Percentiles rank a stretch among this genome's conserved stretches.
Conservation (phyloP, 2,888 invertebrate genomes). For the Tipula vernalis region DNA sequence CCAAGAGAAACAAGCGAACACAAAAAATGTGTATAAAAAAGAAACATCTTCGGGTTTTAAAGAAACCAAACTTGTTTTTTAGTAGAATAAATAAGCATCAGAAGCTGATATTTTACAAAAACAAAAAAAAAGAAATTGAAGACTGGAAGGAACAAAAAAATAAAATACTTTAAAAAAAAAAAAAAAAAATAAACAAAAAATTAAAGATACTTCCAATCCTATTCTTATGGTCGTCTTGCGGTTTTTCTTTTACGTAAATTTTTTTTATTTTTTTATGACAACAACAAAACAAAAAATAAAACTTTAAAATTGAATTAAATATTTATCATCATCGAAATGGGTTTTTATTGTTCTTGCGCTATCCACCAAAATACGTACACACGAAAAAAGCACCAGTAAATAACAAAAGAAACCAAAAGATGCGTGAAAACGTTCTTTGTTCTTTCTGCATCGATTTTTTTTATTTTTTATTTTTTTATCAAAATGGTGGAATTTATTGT, state of each 20-base stretch:
- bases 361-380: not conserved
- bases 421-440: not conserved
- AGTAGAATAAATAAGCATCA: not conserved
- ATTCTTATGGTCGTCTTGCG: conserved; percentile 5
- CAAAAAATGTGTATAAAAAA: not conserved
- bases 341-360: not conserved
- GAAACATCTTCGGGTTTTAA: not conserved
- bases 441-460: not conserved
- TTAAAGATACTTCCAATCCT: conserved; percentile 6
- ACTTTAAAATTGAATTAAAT: conserved; percentile 5
- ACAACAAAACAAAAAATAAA: not conserved
- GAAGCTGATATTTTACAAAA: not conserved
- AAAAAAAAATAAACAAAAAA: not conserved
- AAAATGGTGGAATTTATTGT: not conserved
- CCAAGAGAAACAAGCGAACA: not conserved
- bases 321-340: conserved; percentile 5
- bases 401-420: not conserved
- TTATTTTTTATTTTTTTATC: not conserved
- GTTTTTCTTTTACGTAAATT: not conserved
- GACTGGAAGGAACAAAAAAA: conserved; percentile 8
- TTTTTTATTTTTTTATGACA: conserved; percentile 5
- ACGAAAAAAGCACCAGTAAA: not conserved
- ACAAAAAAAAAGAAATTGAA: not conserved
- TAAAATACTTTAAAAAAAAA: not conserved
- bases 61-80: not conserved